Percentiles rank a stretch among this genome's conserved stretches.
These are phyloP conservation scores for Poeciliopsis turneri DNA, from an alignment of 2,797 vertebrate genomes.

Conservation along the genomic window DNA sequence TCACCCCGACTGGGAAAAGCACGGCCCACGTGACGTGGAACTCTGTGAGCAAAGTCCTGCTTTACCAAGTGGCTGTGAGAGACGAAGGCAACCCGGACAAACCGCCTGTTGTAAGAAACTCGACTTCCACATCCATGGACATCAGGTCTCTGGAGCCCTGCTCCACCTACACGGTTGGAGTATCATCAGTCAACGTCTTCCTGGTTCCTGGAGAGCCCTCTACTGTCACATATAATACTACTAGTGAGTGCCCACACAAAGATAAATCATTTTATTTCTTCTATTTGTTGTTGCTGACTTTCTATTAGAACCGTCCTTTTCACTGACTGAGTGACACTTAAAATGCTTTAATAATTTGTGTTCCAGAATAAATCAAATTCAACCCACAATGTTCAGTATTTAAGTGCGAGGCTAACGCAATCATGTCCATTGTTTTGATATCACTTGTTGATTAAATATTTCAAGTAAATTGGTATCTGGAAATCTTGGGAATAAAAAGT, in stretches of 20 bases:
- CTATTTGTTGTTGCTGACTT: constrained; percentile 1
- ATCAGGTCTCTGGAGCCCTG: constrained; percentile 77
- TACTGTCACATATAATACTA: constrained; percentile 56
- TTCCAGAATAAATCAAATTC: background rate
- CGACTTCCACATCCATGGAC: constrained; percentile 44
- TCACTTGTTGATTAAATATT: background rate
- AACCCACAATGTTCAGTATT: background rate
- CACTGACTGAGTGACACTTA: background rate
- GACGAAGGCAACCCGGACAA: constrained; percentile 42
- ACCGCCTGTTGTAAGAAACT: constrained; percentile 35
- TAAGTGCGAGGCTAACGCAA: background rate
- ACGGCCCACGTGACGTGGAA: constrained; percentile 71
- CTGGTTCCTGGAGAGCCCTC: constrained; percentile 75
- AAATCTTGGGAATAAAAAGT: background rate
- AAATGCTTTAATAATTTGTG: background rate
- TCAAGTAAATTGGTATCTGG: background rate
- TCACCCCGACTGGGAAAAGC: constrained; percentile 50
- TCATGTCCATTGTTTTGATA: background rate
- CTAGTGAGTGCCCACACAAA: constrained; percentile 71
- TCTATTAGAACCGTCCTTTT: background rate
- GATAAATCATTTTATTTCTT: background rate
- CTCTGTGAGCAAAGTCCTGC: constrained; percentile 65
- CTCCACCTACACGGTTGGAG: constrained; percentile 77
- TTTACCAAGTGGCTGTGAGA: constrained; percentile 74
- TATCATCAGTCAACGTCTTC: constrained; percentile 80